phyloP scores from a whole-genome alignment of 2,113 vertebrate species.

The Semicossyphus pulcher region DNA sequence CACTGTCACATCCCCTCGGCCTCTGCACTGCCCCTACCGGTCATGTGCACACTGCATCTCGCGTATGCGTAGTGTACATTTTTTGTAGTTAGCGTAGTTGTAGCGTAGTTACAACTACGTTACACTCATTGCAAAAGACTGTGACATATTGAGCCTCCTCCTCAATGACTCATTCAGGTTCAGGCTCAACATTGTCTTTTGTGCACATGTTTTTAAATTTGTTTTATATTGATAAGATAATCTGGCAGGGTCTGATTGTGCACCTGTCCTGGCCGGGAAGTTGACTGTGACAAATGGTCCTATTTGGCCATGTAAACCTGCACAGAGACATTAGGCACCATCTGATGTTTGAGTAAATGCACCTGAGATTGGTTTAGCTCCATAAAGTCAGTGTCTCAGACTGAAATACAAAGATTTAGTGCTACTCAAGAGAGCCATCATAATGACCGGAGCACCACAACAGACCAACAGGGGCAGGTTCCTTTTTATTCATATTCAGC shows the following conservation, averaged over 20 bases:
- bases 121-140: too few species aligned
- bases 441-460: constrained; percentile 12
- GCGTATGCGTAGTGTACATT: too few species aligned
- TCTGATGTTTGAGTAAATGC: constrained; percentile 49
- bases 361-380: constrained; percentile 58
- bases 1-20: too few species aligned
- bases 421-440: neutral
- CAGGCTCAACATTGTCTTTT: constrained; percentile 24
- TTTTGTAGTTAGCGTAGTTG: too few species aligned
- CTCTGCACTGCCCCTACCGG: too few species aligned
- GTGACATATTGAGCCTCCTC: neutral
- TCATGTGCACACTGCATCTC: too few species aligned
- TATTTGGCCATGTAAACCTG: constrained; percentile 50
- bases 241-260: constrained; percentile 51
- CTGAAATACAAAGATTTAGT: constrained; percentile 30
- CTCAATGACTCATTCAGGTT: neutral
- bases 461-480: constrained; percentile 1
- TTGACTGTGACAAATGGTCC: constrained; percentile 53
- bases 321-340: constrained; percentile 39
- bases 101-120: too few species aligned
- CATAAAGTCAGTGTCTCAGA: constrained; percentile 9
- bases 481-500: constrained; percentile 21
- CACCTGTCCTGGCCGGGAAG: constrained; percentile 33
- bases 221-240: constrained; percentile 52
- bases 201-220: constrained; percentile 28